Evolutionary conservation across 2,797 vertebrate genomes (phyloP).

Genomic region (Clarias laeviceps): DNA sequence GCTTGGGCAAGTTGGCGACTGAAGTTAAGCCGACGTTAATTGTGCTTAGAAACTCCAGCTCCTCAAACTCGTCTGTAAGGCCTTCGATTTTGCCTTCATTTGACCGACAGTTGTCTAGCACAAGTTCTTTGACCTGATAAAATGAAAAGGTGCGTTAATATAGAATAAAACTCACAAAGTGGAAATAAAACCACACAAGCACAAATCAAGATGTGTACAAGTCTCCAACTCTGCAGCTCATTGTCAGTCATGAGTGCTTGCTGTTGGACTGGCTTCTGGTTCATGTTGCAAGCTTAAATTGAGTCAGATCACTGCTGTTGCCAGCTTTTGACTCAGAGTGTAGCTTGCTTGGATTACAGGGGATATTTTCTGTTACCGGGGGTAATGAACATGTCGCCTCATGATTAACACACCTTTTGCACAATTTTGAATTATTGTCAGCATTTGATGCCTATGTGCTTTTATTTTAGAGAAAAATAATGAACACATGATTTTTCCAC

Average conservation of each 20-base stretch:
- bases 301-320: conserved; percentile 52
- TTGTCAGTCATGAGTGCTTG: conserved; percentile 27
- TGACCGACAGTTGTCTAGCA: conserved; percentile 96
- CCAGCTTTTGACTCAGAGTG: conserved; percentile 60
- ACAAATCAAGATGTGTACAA: conserved; percentile 15
- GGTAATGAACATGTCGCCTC: background rate
- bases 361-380: background rate
- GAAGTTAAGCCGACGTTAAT: conserved; percentile 96
- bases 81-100: conserved; percentile 96
- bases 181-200: background rate
- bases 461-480: background rate
- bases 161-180: too few species aligned
- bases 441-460: background rate
- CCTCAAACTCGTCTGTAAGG: conserved; percentile 95
- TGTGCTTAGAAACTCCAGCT: conserved; percentile 98
- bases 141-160: conserved; percentile 27
- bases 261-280: conserved; percentile 33
- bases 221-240: conserved; percentile 33
- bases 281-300: conserved; percentile 57
- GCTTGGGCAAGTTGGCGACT: conserved; percentile 93
- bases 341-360: conserved; percentile 42
- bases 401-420: background rate
- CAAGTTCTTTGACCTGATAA: conserved; percentile 93
- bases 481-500: background rate
- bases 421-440: background rate